Conservation (phyloP, 2,797 vertebrate genomes). For the Harpagifer antarcticus region DNA sequence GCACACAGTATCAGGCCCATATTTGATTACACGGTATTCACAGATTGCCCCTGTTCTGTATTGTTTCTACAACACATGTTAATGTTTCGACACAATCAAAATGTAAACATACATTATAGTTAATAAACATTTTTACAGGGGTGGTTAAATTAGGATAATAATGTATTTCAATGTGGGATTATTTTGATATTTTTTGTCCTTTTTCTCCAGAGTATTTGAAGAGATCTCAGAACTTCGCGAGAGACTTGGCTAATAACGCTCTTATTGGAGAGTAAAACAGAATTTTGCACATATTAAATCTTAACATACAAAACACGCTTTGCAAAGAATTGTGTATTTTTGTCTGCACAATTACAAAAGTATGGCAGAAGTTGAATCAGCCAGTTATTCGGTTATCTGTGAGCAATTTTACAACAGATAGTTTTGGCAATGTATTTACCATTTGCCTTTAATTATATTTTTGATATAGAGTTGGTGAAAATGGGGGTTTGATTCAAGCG, state of each 20-base stretch:
- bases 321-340: neutral
- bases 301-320: neutral
- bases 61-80: conserved; percentile 4
- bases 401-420: conserved; percentile 10
- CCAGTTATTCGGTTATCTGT: conserved; percentile 12
- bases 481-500: neutral
- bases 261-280: conserved; percentile 6
- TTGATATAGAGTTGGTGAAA: neutral
- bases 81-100: neutral
- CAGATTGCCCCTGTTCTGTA: conserved; percentile 23
- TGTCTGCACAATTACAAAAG: neutral
- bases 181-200: neutral
- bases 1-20: conserved; percentile 21
- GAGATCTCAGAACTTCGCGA: neutral
- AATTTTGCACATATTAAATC: neutral
- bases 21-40: conserved; percentile 36
- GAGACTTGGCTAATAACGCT: neutral
- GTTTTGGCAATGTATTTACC: neutral
- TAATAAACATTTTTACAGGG: neutral
- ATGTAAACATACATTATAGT: neutral
- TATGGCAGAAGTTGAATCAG: conserved; percentile 2
- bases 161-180: neutral
- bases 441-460: conserved; percentile 1
- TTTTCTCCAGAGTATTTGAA: too few species aligned
- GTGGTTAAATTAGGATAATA: neutral